Percentiles rank a stretch among this genome's conserved stretches.
These are phyloP conservation scores for Drosophila equinoxialis DNA, from an alignment of 1,140 invertebrate genomes.

Conservation along the genomic window DNA sequence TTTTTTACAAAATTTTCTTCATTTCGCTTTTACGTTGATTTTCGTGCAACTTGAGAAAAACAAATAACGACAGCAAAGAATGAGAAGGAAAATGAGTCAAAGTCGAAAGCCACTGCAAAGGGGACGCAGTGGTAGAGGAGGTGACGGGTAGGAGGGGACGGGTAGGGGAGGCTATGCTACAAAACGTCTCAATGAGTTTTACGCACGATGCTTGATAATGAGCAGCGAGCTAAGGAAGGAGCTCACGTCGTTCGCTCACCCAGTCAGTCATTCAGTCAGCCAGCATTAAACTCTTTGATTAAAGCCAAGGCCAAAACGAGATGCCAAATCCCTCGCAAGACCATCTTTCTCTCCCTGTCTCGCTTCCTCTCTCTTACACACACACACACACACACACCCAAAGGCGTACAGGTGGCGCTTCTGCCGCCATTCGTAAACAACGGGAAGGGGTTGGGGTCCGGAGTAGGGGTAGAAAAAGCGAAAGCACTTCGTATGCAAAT, in stretches of 20 bases:
- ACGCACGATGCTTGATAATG: constrained; percentile 78
- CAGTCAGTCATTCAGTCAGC: constrained; percentile 7
- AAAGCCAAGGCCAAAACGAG: constrained; percentile 50
- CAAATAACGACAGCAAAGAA: constrained; percentile 31
- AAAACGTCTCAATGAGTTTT: constrained; percentile 81
- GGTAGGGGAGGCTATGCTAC: constrained; percentile 17
- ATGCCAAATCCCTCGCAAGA: constrained; percentile 6
- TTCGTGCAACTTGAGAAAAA: constrained; percentile 70
- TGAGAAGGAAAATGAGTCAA: constrained; percentile 66
- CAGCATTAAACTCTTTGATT: constrained; percentile 80
- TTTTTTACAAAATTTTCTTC: constrained; percentile 75
- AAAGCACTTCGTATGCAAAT: constrained; percentile 83
- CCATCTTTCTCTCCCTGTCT: constrained; percentile 30
- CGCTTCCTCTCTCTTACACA: constrained; percentile 35
- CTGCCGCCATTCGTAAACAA: constrained; percentile 66
- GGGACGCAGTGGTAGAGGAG: constrained; percentile 17
- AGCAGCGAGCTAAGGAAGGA: constrained; percentile 46
- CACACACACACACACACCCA: too few species aligned
- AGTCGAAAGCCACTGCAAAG: constrained; percentile 44
- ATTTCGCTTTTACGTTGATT: constrained; percentile 74
- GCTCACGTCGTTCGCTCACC: constrained; percentile 36
- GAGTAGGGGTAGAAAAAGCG: constrained; percentile 63
- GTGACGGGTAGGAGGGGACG: neutral
- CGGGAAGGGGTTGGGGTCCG: constrained; percentile 12
- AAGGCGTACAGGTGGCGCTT: constrained; percentile 57